Evolutionary conservation across 2,797 vertebrate genomes (phyloP).

Genomic region (Pachyuromys duprasi): DNA sequence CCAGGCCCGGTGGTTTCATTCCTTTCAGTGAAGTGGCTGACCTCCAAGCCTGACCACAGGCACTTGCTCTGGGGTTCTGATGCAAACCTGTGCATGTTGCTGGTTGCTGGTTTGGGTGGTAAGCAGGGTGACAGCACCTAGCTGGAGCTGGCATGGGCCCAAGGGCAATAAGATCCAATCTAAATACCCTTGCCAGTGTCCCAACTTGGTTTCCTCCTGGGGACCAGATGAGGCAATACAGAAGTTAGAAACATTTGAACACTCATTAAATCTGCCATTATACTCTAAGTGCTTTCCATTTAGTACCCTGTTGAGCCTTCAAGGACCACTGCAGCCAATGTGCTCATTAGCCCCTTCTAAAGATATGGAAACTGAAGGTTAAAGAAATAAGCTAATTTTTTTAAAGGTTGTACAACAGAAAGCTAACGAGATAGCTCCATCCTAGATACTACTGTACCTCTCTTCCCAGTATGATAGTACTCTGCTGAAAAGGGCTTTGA

Average conservation of each 20-base stretch:
- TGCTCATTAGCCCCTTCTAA: not conserved
- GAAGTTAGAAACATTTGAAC: not conserved
- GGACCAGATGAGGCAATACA: not conserved
- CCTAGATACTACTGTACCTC: not conserved
- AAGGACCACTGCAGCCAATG: not conserved
- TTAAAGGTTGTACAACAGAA: not conserved
- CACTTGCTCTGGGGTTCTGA: not conserved
- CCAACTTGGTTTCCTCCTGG: not conserved
- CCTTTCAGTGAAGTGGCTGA: not conserved
- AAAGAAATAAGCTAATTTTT: not conserved
- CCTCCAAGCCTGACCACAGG: not conserved
- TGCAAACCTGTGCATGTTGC: not conserved
- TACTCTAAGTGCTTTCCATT: not conserved
- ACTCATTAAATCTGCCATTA: not conserved
- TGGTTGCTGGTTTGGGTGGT: not conserved
- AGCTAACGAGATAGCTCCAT: constrained; percentile 3
- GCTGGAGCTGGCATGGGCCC: not conserved
- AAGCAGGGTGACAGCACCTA: not conserved
- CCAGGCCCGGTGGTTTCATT: not conserved
- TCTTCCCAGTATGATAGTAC: not conserved
- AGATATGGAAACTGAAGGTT: not conserved
- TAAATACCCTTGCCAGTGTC: not conserved
- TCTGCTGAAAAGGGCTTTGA: not conserved
- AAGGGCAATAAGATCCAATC: not conserved
- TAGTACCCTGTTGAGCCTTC: not conserved